Percentiles rank a stretch among this genome's conserved stretches.
Conservation (phyloP, 2,888 invertebrate species). For the Andrena dorsata region DNA sequence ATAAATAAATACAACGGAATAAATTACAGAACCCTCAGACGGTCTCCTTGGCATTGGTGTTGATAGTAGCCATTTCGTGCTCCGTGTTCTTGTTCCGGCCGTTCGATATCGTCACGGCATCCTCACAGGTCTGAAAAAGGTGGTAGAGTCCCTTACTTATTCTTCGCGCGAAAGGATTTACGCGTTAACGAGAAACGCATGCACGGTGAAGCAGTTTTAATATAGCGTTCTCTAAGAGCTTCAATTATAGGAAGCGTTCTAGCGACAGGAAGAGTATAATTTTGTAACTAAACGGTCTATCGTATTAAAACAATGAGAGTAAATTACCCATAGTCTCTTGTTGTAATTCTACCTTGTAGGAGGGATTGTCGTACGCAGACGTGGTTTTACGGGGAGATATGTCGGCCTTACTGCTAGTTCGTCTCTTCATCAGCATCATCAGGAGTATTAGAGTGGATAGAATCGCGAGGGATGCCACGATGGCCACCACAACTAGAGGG, state of each 20-base stretch:
- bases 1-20: constrained; percentile 75
- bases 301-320: constrained; percentile 70
- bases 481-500: constrained; percentile 94
- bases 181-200: not conserved
- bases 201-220: not conserved
- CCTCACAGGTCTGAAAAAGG: constrained; percentile 82
- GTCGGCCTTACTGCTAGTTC: constrained; percentile 89
- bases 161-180: not conserved
- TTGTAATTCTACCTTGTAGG: constrained; percentile 96
- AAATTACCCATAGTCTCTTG: constrained; percentile 95
- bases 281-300: constrained; percentile 5
- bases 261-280: not conserved
- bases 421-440: constrained; percentile 92
- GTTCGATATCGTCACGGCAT: constrained; percentile 77
- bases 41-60: constrained; percentile 78
- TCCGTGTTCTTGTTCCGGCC: constrained; percentile 79
- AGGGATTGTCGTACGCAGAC: constrained; percentile 96
- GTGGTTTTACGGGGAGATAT: constrained; percentile 94
- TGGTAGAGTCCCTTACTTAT: not conserved
- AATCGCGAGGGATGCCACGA: constrained; percentile 94
- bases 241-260: not conserved
- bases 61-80: constrained; percentile 82
- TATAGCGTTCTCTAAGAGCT: too few relatives aligned
- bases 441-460: constrained; percentile 92
- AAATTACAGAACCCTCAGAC: constrained; percentile 76